Percentiles rank a stretch among this genome's conserved stretches.
phyloP scores from a whole-genome alignment of 1,140 invertebrate species.

The Ditylenchus dipsaci region DNA sequence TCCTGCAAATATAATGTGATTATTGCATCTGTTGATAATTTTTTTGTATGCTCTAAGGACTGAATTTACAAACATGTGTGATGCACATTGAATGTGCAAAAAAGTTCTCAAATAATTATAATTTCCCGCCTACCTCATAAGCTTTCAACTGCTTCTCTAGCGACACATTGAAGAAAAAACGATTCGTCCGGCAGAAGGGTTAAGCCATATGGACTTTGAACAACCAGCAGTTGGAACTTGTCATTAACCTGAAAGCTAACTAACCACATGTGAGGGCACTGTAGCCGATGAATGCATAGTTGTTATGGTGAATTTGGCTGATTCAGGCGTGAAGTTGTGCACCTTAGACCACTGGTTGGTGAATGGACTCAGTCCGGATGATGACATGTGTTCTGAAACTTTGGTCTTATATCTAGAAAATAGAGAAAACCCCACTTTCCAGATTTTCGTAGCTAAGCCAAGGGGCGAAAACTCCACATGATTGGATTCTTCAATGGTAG shows the following conservation, averaged over 20 bases:
- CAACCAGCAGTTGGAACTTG: slow-evolving; percentile 8
- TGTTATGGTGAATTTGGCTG: slow-evolving; percentile 22
- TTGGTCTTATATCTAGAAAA: neutral
- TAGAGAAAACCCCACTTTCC: slow-evolving; percentile 11
- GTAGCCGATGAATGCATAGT: slow-evolving; percentile 2
- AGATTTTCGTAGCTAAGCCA: slow-evolving; percentile 28
- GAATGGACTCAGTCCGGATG: slow-evolving; percentile 38
- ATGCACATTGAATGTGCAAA: no score
- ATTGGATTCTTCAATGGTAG: slow-evolving; percentile 44
- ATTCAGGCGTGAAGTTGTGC: slow-evolving; percentile 41
- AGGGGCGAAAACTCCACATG: slow-evolving; percentile 21
- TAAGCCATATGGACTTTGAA: neutral
- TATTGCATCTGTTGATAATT: slow-evolving; percentile 1
- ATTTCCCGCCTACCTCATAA: slow-evolving; percentile 15
- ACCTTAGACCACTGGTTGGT: slow-evolving; percentile 35
- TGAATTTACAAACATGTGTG: no score
- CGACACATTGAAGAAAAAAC: slow-evolving; percentile 18
- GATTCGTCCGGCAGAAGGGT: slow-evolving; percentile 15
- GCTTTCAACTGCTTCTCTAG: neutral
- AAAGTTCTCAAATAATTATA: no score
- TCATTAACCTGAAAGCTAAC: neutral
- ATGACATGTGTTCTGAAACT: slow-evolving; percentile 31
- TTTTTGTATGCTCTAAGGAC: neutral
- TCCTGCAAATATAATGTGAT: slow-evolving; percentile 21
- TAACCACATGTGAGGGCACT: neutral